Percentiles rank a stretch among this genome's conserved stretches.
Conservation (phyloP, 92 coral and sea anemone species). For the Scolanthus callimorphus region DNA sequence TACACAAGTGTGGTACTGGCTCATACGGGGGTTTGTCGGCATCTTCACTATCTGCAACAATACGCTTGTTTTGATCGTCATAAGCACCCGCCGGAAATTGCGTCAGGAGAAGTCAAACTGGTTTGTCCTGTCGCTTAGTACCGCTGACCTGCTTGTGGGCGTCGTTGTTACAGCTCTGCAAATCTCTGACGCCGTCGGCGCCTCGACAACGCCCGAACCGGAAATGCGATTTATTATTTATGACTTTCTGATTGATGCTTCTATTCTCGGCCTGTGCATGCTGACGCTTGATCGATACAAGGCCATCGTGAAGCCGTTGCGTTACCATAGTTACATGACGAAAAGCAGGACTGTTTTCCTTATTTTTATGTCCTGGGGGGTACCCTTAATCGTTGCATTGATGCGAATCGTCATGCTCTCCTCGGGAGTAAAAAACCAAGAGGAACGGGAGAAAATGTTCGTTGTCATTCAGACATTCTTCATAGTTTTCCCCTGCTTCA, state of each 20-base stretch:
- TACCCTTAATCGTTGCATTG: slow-evolving; percentile 10
- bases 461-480: slow-evolving; percentile 26
- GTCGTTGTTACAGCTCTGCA: slow-evolving; percentile 7
- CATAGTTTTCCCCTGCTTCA: slow-evolving; percentile 15
- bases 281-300: slow-evolving; percentile 19
- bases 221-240: slow-evolving; percentile 14
- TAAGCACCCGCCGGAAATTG: slow-evolving; percentile 17
- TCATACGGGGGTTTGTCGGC: slow-evolving; percentile 11
- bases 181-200: slow-evolving; percentile 5
- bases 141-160: slow-evolving; percentile 24
- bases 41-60: slow-evolving; percentile 14
- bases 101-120: slow-evolving; percentile 17
- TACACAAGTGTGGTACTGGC: slow-evolving; percentile 37
- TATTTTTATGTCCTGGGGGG: slow-evolving; percentile 7
- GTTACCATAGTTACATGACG: slow-evolving; percentile 18
- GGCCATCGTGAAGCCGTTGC: slow-evolving; percentile 20
- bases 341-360: neutral
- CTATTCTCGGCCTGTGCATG: slow-evolving; percentile 16
- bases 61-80: slow-evolving; percentile 11
- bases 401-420: slow-evolving; percentile 5
- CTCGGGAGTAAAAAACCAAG: slow-evolving; percentile 7
- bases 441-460: slow-evolving; percentile 30
- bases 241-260: slow-evolving; percentile 21
- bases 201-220: slow-evolving; percentile 5
- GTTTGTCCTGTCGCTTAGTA: slow-evolving; percentile 24